phyloP scores from a whole-genome alignment of 1,140 invertebrate genomes.

The Diabrotica undecimpunctata region DNA sequence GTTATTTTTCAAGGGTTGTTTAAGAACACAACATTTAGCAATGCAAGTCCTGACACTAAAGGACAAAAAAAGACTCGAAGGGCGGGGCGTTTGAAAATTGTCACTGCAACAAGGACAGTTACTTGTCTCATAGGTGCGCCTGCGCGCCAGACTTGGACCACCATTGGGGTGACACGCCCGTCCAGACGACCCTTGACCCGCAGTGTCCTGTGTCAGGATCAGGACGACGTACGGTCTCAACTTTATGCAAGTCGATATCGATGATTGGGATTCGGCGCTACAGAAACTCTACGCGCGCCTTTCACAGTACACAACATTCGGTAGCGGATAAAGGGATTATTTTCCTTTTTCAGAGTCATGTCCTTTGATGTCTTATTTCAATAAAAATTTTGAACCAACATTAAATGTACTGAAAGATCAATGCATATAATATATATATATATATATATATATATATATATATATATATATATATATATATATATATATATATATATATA shows the following conservation, averaged over 20 bases:
- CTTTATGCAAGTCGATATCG: background rate
- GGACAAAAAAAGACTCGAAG: background rate
- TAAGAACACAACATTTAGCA: background rate
- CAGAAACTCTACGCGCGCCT: background rate
- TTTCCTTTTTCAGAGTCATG: too few species aligned
- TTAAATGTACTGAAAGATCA: too few species aligned
- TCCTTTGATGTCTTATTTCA: too few species aligned
- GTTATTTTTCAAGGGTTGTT: background rate
- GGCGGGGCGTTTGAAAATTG: constrained; percentile 1
- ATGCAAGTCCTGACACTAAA: background rate
- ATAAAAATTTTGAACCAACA: too few species aligned
- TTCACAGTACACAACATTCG: too few species aligned
- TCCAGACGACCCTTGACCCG: background rate
- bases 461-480: too few species aligned
- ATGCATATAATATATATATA: too few species aligned
- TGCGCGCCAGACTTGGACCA: background rate
- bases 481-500: too few species aligned
- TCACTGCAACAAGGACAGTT: background rate
- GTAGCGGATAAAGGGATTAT: too few species aligned
- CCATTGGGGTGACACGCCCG: constrained; percentile 1
- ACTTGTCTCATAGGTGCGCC: background rate
- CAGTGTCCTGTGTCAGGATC: constrained; percentile 1
- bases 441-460: too few species aligned
- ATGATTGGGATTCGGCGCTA: background rate
- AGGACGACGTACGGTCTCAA: background rate